Evolutionary conservation across 1,140 invertebrate genomes (phyloP), one percentile per base, ranked within the genome.

Genomic region (Artemia franciscana): DNA sequence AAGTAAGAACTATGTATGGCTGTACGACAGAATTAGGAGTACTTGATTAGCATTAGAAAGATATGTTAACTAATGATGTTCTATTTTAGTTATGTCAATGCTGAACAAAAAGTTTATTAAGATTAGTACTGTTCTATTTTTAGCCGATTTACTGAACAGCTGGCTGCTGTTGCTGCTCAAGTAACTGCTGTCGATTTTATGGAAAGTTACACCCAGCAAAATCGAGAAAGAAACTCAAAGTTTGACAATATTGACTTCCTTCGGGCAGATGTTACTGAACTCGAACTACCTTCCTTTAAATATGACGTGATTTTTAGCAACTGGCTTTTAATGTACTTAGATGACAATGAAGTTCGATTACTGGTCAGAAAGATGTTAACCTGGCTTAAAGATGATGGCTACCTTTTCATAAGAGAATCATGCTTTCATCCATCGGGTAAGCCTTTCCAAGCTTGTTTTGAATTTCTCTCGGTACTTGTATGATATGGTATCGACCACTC

Each of bases 241-340:
- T 66, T 72, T 30, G 62, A 63, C 4, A 78, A 80, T 66, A 72
- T 80, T 60, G 70, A 71, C 12, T 80, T 76, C 67, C 66, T 73
- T 60, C 72, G 73, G 57, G 74, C 73, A 26, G 79, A 81, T 69
- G 79, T 79, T 15, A 76, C 75, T 0, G 70, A 76, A 63, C 67
- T 79, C n/a, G 65, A 76, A 28, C 65, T 76, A 28, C 66, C 70
- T 0, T 26, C 63, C 5, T 69, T 71, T 18, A 76, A 74, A 12
- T 73, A 66, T 60, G 78, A 81, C 65, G 62, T 80, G 21, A 73
- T 81, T 3, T 81, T 81, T 69, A 78, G 77, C 65, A 81, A 81
- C 67, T 81, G 80, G 79, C 70, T 81, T 18, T 71, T 81, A 58
- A 81, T 81, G 80, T 81, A 81, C 66, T 65, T 81, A 27, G 68